Evolutionary conservation across 2,797 vertebrate genomes (phyloP), one percentile per base, ranked within the genome.

Genomic region (Erpetoichthys calabaricus): DNA sequence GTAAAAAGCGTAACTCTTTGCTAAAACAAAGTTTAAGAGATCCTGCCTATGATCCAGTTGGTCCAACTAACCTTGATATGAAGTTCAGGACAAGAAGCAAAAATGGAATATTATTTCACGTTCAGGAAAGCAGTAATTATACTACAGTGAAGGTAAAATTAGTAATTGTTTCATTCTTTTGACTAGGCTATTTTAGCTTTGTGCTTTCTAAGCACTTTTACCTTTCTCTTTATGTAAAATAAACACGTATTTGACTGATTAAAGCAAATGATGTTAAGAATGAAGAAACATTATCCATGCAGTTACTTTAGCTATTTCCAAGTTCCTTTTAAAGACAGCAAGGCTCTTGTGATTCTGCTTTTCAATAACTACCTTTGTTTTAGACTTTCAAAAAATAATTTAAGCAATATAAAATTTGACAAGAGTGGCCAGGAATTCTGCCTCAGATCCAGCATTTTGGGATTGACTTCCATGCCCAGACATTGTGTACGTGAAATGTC

Each of bases 111-210:
- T 70, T 98, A 73, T 70, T 99, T 65, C 92, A 98, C 0, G 50
- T 97, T 57, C 94, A 96, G 68, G 96, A 96, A 72, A 91, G 69
- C 85, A 96, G 91, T 80, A 98, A 98, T 86, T 98, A 97, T 75
- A 99, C 94, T 4, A 97, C 89, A 0, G 74, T 98, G 56, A 94
- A 92, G 91, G 96, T 98, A 69, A 79, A 77, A 53, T 47, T 55
- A 52, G 57, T 45, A 60, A 59, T 62, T 10, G 45, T 56, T 60
- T 45, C 25, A n/a, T 62, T 55, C 57, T 50, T 70, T 65, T 62
- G 63, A 64, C 52, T 61, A 61, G 63, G 42, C 58, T 67, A 62
- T 66, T 59, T 3, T 1, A 56, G 59, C 4, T 3, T 45, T 9
- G 8, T 4, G 59, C 43, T 61, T 73, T 64, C 70, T 60, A 70